Evolutionary conservation across 2,888 invertebrate genomes (phyloP).

Genomic region (Aphrophora alni): DNA sequence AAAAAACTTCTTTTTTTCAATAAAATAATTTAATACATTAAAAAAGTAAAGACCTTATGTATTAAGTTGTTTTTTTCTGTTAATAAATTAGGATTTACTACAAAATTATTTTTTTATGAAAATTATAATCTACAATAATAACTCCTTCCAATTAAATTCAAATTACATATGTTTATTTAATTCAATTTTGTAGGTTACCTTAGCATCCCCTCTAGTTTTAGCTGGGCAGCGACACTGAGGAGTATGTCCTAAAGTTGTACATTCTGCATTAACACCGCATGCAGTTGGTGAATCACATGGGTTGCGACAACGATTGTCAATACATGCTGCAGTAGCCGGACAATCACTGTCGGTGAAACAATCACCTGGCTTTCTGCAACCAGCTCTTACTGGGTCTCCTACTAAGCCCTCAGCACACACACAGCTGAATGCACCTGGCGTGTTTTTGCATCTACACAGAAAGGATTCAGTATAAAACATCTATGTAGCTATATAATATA

Average conservation of each 20-base stretch:
- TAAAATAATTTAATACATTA: too few relatives aligned
- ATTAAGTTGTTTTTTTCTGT: too few relatives aligned
- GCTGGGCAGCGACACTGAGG: conserved; percentile 77
- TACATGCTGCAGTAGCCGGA: conserved; percentile 76
- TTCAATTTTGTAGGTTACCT: too few relatives aligned
- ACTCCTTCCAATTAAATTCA: too few relatives aligned
- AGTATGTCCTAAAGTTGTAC: conserved; percentile 71
- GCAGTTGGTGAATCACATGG: conserved; percentile 68
- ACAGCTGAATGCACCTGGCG: conserved; percentile 78
- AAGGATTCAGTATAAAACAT: too few relatives aligned
- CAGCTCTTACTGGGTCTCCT: conserved; percentile 74
- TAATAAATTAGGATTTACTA: too few relatives aligned
- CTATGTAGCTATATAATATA: too few relatives aligned
- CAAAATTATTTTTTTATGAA: too few relatives aligned
- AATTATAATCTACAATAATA: too few relatives aligned
- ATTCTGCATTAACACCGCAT: conserved; percentile 80
- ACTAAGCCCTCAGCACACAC: conserved; percentile 79
- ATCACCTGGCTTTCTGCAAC: conserved; percentile 83
- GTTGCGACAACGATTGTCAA: conserved; percentile 76
- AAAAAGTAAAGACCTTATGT: too few relatives aligned
- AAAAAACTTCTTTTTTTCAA: too few relatives aligned
- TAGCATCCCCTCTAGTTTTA: conserved; percentile 78
- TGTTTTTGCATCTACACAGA: conserved; percentile 79
- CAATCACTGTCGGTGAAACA: conserved; percentile 82
- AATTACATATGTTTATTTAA: too few relatives aligned